Evolutionary conservation across 2,113 vertebrate species (phyloP).

Genomic region (Geococcyx californianus): DNA sequence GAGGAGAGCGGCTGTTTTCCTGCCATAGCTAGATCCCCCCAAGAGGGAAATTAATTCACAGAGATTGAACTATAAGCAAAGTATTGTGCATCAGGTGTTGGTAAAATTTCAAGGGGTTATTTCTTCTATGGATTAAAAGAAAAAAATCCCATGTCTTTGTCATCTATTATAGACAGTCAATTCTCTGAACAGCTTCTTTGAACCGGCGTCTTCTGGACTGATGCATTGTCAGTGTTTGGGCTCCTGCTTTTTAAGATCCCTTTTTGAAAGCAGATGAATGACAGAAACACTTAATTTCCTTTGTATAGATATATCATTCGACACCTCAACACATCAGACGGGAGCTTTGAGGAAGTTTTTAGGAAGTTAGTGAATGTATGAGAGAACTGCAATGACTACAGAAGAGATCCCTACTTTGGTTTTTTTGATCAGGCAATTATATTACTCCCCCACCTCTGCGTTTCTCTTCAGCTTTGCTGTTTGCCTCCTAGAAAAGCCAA

Average conservation of each 20-base stretch:
- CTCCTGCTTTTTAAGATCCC: neutral
- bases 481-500: neutral
- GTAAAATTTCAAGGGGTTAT: neutral
- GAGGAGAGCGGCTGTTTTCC: neutral
- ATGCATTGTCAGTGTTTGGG: neutral
- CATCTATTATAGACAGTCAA: neutral
- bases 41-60: neutral
- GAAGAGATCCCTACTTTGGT: neutral
- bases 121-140: neutral
- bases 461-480: neutral
- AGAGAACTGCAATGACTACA: neutral
- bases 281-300: neutral
- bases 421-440: neutral
- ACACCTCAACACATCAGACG: neutral
- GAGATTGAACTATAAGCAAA: neutral
- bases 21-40: neutral
- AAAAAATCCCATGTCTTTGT: neutral
- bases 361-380: neutral
- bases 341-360: neutral
- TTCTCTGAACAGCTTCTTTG: neutral
- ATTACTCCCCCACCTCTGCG: neutral
- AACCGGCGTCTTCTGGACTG: neutral
- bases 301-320: neutral
- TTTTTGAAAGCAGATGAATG: neutral
- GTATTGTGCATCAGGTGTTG: neutral